A percentile compares a stretch with the other conserved stretches of the same genome.
These are phyloP conservation scores for Eristalis pertinax DNA, from an alignment of 2,888 invertebrate species.

Conservation along the genomic window DNA sequence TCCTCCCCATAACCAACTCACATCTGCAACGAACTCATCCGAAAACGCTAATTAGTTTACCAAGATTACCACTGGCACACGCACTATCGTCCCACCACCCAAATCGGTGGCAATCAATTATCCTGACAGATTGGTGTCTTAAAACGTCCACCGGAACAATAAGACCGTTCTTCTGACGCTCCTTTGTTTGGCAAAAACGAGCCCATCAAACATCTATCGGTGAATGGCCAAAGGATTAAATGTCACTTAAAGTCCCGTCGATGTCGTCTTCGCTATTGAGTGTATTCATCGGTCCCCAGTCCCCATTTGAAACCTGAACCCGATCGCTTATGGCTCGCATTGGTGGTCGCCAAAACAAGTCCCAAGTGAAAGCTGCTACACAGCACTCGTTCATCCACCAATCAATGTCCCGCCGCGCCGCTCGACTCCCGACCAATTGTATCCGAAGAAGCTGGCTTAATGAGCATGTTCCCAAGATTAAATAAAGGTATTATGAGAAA, in stretches of 20 bases:
- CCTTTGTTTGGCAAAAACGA: slow-evolving; percentile 49
- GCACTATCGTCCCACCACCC: slow-evolving; percentile 39
- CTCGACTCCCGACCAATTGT: slow-evolving; percentile 29
- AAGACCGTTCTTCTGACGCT: slow-evolving; percentile 53
- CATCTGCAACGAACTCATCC: slow-evolving; percentile 52
- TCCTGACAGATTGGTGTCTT: slow-evolving; percentile 71
- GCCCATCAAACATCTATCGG: slow-evolving; percentile 72
- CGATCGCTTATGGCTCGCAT: slow-evolving; percentile 31
- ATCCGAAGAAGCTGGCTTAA: slow-evolving; percentile 71
- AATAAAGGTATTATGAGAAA: slow-evolving; percentile 73
- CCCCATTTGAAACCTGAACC: slow-evolving; percentile 39
- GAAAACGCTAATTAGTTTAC: slow-evolving; percentile 64
- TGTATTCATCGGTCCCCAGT: slow-evolving; percentile 53
- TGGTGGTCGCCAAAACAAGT: slow-evolving; percentile 38
- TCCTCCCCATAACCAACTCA: slow-evolving; percentile 40
- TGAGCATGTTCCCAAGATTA: slow-evolving; percentile 74
- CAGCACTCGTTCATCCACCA: slow-evolving; percentile 48
- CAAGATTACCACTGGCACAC: slow-evolving; percentile 50
- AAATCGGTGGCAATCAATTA: slow-evolving; percentile 71
- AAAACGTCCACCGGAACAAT: slow-evolving; percentile 66
- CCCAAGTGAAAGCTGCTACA: slow-evolving; percentile 36
- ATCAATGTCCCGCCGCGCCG: slow-evolving; percentile 46
- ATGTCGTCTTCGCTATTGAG: slow-evolving; percentile 53
- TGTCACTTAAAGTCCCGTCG: slow-evolving; percentile 62
- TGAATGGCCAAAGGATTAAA: slow-evolving; percentile 71